phyloP scores from a whole-genome alignment of 2,797 vertebrate species.

The Arremon brunneinucha region DNA sequence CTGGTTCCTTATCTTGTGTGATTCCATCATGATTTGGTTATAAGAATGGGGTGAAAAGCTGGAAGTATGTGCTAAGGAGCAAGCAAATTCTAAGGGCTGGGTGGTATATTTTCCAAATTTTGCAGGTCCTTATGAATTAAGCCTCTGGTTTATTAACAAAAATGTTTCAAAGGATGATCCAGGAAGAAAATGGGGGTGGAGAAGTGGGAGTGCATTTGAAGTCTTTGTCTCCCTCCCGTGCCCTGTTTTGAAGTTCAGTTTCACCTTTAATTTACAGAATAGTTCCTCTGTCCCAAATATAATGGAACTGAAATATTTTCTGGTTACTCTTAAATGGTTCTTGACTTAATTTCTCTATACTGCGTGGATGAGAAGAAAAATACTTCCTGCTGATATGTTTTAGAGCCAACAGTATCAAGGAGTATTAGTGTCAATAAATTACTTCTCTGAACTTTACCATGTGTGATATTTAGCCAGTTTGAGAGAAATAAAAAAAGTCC shows the following conservation, averaged over 20 bases:
- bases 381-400: neutral
- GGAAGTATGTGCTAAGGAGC: neutral
- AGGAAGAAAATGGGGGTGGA: neutral
- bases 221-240: constrained; percentile 24
- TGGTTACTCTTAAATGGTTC: neutral
- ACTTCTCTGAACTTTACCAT: constrained; percentile 26
- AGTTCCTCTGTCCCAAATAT: neutral
- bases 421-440: constrained; percentile 14
- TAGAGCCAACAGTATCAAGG: neutral
- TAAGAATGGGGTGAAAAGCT: neutral
- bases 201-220: neutral
- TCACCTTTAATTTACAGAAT: neutral
- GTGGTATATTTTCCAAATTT: neutral
- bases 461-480: constrained; percentile 16
- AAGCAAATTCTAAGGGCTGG: neutral
- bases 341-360: neutral
- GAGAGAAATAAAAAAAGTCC: constrained; percentile 42
- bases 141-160: neutral
- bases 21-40: neutral
- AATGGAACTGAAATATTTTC: neutral
- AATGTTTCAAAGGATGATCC: neutral
- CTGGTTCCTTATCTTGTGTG: neutral
- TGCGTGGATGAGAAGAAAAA: neutral
- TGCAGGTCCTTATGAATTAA: neutral
- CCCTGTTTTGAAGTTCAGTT: neutral